Conservation (phyloP, 2,888 invertebrate species). For the Trichopoda pennipes region DNA sequence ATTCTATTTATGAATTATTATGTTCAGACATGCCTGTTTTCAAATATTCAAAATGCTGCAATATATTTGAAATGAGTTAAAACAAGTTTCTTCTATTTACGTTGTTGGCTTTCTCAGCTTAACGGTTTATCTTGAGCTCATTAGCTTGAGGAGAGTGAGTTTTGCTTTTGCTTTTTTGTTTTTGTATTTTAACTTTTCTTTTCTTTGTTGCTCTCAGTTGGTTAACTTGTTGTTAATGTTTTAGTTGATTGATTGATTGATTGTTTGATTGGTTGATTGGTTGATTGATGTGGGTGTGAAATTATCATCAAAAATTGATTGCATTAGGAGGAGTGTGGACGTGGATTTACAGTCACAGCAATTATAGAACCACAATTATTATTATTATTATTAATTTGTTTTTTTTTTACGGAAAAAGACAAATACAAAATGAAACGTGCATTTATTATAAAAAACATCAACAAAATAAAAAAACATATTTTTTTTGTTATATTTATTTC, state of each 20-base stretch:
- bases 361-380: constrained; percentile 48
- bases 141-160: constrained; percentile 1
- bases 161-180: not conserved
- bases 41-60: constrained; percentile 14
- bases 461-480: constrained; percentile 14
- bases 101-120: not conserved
- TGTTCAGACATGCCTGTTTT: constrained; percentile 64
- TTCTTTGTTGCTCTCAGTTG: constrained; percentile 36
- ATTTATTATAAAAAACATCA: constrained; percentile 44
- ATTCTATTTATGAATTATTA: constrained; percentile 12
- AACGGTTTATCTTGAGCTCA: not conserved
- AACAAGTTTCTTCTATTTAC: constrained; percentile 7
- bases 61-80: not conserved
- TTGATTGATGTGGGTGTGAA: constrained; percentile 34
- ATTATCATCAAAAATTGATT: constrained; percentile 78
- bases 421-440: constrained; percentile 59
- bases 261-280: constrained; percentile 33
- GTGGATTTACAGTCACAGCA: constrained; percentile 50
- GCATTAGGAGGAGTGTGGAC: constrained; percentile 73
- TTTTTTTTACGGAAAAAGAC: constrained; percentile 34
- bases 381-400: too few species aligned
- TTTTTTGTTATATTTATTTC: constrained; percentile 3
- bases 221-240: constrained; percentile 39
- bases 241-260: constrained; percentile 33
- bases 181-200: not conserved